A percentile compares a stretch with the other conserved stretches of the same genome.
phyloP scores from a whole-genome alignment of 2,797 vertebrate species.

The Aeoliscus strigatus region DNA sequence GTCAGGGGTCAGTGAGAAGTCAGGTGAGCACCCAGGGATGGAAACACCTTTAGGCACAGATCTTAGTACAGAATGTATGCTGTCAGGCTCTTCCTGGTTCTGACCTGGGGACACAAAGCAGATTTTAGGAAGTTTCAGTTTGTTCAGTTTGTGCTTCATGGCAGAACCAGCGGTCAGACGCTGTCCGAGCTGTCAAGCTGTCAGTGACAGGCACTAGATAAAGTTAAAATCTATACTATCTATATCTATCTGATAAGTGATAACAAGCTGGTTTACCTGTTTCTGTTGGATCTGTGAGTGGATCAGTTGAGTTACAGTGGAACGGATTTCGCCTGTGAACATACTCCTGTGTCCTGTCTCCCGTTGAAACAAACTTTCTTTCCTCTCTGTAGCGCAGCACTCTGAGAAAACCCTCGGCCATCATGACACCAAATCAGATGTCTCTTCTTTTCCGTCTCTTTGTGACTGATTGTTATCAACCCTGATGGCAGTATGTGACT shows the following conservation, averaged over 20 bases:
- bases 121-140: not conserved
- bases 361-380: slow-evolving; percentile 23
- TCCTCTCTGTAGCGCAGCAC: slow-evolving; percentile 54
- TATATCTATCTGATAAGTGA: too few species aligned
- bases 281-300: slow-evolving; percentile 8
- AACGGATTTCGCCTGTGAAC: not conserved
- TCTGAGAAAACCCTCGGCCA: slow-evolving; percentile 62
- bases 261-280: slow-evolving; percentile 38
- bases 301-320: not conserved
- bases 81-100: slow-evolving; percentile 18
- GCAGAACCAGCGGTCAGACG: not conserved
- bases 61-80: slow-evolving; percentile 1
- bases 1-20: slow-evolving; percentile 2
- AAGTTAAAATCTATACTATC: not conserved
- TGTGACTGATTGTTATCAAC: too few species aligned
- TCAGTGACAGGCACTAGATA: not conserved
- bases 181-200: slow-evolving; percentile 2
- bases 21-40: slow-evolving; percentile 36
- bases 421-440: slow-evolving; percentile 37
- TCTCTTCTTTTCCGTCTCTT: slow-evolving; percentile 5
- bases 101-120: slow-evolving; percentile 29
- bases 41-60: slow-evolving; percentile 28
- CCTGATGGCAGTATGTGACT: not conserved
- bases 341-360: slow-evolving; percentile 3
- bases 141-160: not conserved